Evolutionary conservation across 2,888 invertebrate genomes (phyloP).

Genomic region (Brenthis daphne): DNA sequence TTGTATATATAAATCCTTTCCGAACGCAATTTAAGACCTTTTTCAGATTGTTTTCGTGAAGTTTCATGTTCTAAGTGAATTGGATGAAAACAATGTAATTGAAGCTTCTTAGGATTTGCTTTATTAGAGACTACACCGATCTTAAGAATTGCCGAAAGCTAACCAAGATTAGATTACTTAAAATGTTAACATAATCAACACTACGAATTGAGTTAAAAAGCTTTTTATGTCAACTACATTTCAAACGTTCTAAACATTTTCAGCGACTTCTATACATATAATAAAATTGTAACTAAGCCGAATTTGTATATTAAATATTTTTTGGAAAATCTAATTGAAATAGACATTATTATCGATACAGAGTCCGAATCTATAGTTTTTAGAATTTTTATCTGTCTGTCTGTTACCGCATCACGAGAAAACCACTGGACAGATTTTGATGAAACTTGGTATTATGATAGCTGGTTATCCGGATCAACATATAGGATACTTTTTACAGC

Average conservation of each 20-base stretch:
- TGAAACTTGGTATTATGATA: too few species aligned
- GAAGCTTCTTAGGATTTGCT: slow-evolving; percentile 1
- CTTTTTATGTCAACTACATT: neutral
- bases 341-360: too few species aligned
- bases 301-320: too few species aligned
- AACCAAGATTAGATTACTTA: neutral
- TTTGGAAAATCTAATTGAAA: too few species aligned
- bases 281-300: too few species aligned
- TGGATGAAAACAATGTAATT: slow-evolving; percentile 13
- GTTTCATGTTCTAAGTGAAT: slow-evolving; percentile 14
- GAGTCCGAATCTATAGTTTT: too few species aligned
- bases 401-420: too few species aligned
- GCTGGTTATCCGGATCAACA: too few species aligned
- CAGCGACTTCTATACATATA: too few species aligned
- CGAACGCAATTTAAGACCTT: slow-evolving; percentile 1
- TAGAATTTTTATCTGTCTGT: too few species aligned
- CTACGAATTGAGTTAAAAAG: neutral
- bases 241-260: neutral
- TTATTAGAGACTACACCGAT: slow-evolving; percentile 13
- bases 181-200: neutral
- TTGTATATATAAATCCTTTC: neutral
- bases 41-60: slow-evolving; percentile 6
- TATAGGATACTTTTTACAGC: too few species aligned
- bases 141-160: neutral
- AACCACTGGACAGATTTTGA: too few species aligned